Conservation (phyloP, 1,140 invertebrate species). For the Drosophila oshimai region DNA sequence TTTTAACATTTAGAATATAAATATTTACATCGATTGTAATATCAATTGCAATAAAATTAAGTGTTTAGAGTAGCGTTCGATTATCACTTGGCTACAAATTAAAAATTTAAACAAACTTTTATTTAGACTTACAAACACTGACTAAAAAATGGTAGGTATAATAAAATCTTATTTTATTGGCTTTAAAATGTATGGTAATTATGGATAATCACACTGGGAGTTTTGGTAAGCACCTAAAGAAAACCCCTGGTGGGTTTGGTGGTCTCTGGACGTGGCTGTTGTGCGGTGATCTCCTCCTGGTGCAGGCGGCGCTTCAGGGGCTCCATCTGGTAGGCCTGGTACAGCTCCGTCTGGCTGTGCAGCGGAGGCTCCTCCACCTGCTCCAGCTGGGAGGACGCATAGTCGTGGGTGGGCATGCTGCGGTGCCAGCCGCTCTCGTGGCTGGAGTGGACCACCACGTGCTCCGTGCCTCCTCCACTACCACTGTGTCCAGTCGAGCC, state of each 20-base stretch:
- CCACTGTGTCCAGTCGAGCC: conserved; percentile 84
- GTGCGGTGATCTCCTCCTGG: neutral
- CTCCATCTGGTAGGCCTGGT: conserved; percentile 54
- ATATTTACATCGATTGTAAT: no score
- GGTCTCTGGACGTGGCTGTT: conserved; percentile 1
- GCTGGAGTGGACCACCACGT: conserved; percentile 85
- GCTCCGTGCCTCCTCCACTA: conserved; percentile 72
- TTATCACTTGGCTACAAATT: neutral
- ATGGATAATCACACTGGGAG: neutral
- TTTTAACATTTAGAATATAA: no score
- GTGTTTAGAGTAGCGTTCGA: neutral
- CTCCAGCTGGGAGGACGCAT: conserved; percentile 36
- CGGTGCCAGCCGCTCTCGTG: conserved; percentile 76
- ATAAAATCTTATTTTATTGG: neutral
- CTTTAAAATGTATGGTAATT: neutral
- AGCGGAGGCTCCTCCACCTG: conserved; percentile 9
- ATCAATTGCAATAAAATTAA: no score
- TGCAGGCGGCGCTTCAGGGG: conserved; percentile 31
- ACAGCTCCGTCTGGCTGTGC: conserved; percentile 29
- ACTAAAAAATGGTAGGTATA: neutral
- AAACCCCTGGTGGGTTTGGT: conserved; percentile 32
- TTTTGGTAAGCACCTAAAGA: conserved; percentile 37
- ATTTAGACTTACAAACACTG: neutral
- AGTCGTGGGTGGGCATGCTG: conserved; percentile 67
- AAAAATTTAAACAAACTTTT: no score